Evolutionary conservation across 2,113 vertebrate genomes (phyloP).

Genomic region (Hydropotes inermis): DNA sequence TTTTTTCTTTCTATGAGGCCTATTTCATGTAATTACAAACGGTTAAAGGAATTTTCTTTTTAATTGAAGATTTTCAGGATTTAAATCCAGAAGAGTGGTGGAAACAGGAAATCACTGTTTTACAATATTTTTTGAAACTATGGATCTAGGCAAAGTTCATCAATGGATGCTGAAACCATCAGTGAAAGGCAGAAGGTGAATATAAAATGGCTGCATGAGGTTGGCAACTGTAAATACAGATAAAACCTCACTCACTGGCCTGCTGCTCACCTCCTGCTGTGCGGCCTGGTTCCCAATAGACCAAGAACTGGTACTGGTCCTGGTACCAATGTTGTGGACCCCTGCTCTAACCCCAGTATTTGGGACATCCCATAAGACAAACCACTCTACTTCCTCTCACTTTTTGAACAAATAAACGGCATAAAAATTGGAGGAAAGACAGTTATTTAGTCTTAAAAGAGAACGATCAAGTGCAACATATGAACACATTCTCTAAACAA

Average conservation of each 20-base stretch:
- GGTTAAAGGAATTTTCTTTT: background rate
- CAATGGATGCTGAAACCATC: accelerated
- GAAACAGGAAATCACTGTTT: background rate
- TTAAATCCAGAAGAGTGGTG: background rate
- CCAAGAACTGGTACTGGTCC: background rate
- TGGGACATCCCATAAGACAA: background rate
- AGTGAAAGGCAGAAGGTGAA: background rate
- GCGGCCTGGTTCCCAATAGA: background rate
- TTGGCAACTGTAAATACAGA: background rate
- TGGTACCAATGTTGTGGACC: background rate
- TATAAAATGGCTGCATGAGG: too few species aligned
- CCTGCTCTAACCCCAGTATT: background rate
- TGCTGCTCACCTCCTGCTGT: background rate
- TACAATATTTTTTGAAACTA: background rate
- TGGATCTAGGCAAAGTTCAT: background rate
- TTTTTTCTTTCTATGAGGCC: background rate
- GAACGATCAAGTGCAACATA: background rate
- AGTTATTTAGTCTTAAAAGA: background rate
- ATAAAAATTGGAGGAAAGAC: background rate
- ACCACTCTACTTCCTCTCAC: too few species aligned
- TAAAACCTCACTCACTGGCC: background rate
- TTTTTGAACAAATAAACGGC: background rate
- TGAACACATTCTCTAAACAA: background rate
- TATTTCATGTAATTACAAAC: background rate
- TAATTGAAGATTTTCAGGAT: background rate